Base-by-base conservation (phyloP, 2,113 vertebrate species). In the Caracal caracal region DNA sequence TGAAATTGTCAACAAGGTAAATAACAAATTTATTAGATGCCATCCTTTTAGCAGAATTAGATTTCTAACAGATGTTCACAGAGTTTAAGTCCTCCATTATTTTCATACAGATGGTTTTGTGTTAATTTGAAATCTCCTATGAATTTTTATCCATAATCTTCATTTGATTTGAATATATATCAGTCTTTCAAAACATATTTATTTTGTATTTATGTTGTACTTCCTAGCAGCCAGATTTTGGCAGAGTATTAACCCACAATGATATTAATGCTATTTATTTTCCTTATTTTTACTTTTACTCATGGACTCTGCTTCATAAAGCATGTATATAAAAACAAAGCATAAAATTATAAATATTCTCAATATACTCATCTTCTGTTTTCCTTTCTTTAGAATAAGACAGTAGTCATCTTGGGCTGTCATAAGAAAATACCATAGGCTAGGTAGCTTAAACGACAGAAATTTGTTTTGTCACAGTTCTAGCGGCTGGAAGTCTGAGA, bases 1-100 rank as follows among this genome's bases (percentile, higher is more conserved):
- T 83, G 73, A 92, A 95, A 88, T 95, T 96, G 91, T 75, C 93
- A 97, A 73, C 82, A 93, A 92, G 68, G 78, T 93, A 97, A 95
- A 93, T 84, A 93, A 82, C 43, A 92, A 96, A 96, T 93, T 92
- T 97, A 95, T 96, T 96, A 97, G 53, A 61, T 80, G 12, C 19
- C 28, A 93, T 88, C 51, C 28, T 92, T 88, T 97, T 76, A 94
- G 28, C 8, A 89, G 78, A 70, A 92, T 87, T 94, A 70, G 63
- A 92, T 93, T 89, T 75, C 49, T 83, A 95, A 79, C 61, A 91
- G n/a, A 83, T 96, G 61, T 86, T 93, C 65, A 80, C 13, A 80
- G 63, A 97, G 43, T 90, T 86, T 63, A 95, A 91, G 28, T 71
- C 20, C 28, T 59, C 68, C n/a, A 92, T 87, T 95, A 96, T 94